These are phyloP conservation scores for Aurelia sp. DNA, from an alignment of 30 jellyfish, hydroid and myxozoan genomes.

Conservation along the genomic window DNA sequence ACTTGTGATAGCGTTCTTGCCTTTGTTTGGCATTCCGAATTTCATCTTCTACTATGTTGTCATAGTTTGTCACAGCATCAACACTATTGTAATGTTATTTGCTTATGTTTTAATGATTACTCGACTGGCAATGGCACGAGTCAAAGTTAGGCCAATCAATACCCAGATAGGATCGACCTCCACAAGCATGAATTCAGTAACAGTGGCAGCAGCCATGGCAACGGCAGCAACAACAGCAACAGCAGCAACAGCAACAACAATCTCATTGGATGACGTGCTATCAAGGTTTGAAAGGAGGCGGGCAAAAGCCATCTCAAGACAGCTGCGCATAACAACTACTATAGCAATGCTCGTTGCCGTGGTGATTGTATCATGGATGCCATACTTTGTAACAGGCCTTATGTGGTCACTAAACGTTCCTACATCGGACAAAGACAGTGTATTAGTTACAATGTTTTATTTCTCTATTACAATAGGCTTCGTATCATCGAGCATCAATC, in stretches of 20 bases:
- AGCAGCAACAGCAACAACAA: not conserved
- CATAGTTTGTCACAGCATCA: not conserved
- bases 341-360: not conserved
- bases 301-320: not conserved
- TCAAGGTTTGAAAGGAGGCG: too few relatives aligned
- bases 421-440: not conserved
- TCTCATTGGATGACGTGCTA: not conserved
- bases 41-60: not conserved
- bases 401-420: not conserved
- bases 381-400: not conserved
- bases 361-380: not conserved
- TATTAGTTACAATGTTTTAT: not conserved
- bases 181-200: not conserved
- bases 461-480: not conserved
- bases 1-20: not conserved
- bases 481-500: slow-evolving; percentile 1
- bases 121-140: not conserved
- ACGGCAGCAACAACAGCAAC: not conserved
- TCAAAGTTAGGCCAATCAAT: too few relatives aligned
- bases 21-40: not conserved
- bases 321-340: not conserved
- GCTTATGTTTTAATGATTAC: not conserved
- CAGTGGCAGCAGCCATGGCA: not conserved
- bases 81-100: not conserved
- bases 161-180: too few relatives aligned